Conservation (phyloP, 2,888 invertebrate species). For the Cephus spinipes region DNA sequence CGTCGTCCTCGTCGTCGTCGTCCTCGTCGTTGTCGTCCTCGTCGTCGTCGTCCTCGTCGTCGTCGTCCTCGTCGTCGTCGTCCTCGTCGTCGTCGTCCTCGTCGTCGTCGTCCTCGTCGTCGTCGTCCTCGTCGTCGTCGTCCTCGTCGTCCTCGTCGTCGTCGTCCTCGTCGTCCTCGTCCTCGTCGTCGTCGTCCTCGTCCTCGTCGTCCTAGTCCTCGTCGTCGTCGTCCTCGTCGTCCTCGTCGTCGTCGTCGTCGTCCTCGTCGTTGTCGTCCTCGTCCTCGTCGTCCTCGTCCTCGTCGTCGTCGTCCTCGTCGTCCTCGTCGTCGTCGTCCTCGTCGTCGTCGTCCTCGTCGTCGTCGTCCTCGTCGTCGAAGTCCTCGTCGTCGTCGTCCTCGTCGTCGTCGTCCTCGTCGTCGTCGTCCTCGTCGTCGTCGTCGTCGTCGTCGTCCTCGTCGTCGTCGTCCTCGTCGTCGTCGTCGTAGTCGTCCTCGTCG, state of each 20-base stretch:
- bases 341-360: slow-evolving; percentile 1
- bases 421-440: neutral
- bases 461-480: slow-evolving; percentile 1
- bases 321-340: neutral
- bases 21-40: too few species aligned
- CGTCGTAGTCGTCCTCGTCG: too few species aligned
- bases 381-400: too few species aligned
- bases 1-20: neutral
- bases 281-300: neutral
- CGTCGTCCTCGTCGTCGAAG: neutral
- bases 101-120: neutral
- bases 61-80: slow-evolving; percentile 1
- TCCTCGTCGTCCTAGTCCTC: too few species aligned
- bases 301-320: neutral
- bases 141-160: slow-evolving; percentile 2
- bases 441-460: slow-evolving; percentile 1
- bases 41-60: neutral
- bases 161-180: neutral
- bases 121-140: slow-evolving; percentile 1
- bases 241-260: too few species aligned
- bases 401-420: neutral
- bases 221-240: too few species aligned
- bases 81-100: neutral
- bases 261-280: too few species aligned
- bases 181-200: too few species aligned